Evolutionary conservation across 2,888 invertebrate genomes (phyloP), one percentile per base, ranked within the genome.

Genomic region (Leucozona laternaria): DNA sequence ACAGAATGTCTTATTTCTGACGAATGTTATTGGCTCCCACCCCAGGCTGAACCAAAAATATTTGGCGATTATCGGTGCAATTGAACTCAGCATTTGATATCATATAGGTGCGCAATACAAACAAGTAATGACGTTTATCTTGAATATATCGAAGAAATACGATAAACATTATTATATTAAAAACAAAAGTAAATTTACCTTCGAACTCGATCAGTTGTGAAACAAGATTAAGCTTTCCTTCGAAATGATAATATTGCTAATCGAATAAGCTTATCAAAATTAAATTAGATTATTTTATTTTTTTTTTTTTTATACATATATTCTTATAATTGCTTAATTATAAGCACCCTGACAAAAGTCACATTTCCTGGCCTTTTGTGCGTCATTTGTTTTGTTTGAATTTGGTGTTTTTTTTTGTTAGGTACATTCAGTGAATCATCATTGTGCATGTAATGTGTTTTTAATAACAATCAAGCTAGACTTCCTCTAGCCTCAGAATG

Each of bases 261-360:
- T 31, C 13, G 22, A 58, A 37, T 58, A 43, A 43, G 43, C 25
- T 43, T 43, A 62, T 62, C 43, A 28, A 43, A 62, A 43, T 43
- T 25, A 28, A 62, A 62, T 62, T 62, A 62, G 11, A 62, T 62
- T 28, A 25, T n/a, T 8, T 62, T 40, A 25, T n/a, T 62, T 60
- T 25, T 3, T 60, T 40, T 40, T 8, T 6, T 0, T 60, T 62
- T 40, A 10, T 2, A 62, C n/a, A n/a, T n/a, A n/a, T n/a, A n/a
- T n/a, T n/a, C n/a, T n/a, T n/a, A n/a, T n/a, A 43, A 62, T 62
- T 28, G 15, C 25, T 62, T 62, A 62, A 62, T 62, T 62, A 20
- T 31, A 37, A 60, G 0, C 11, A 17, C 62, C 31, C 20, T 64
- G 62, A 64, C 45, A 64, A 31, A 13, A 64, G 64, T 64, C 64